A percentile compares a stretch with the other conserved stretches of the same genome.
phyloP scores from a whole-genome alignment of 2,888 invertebrate genomes.

The Drosophila cracens region DNA sequence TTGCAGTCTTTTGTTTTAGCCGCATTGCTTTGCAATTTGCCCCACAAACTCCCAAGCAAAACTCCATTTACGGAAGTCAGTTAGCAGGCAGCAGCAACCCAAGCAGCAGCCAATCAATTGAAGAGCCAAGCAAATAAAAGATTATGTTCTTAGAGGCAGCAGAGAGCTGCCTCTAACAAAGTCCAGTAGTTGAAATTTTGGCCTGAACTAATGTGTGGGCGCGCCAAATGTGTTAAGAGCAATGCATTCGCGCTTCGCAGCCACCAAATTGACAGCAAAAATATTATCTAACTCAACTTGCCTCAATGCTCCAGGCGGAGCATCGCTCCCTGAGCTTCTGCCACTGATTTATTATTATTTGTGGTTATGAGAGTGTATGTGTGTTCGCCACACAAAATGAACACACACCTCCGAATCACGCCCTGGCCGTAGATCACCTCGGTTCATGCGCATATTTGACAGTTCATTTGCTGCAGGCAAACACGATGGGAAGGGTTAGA shows the following conservation, averaged over 20 bases:
- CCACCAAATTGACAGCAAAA: slow-evolving; percentile 62
- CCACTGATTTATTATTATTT: slow-evolving; percentile 60
- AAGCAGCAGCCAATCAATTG: slow-evolving; percentile 10
- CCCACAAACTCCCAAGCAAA: slow-evolving; percentile 48
- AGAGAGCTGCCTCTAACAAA: slow-evolving; percentile 2
- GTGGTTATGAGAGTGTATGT: slow-evolving; percentile 57
- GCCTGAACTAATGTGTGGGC: slow-evolving; percentile 67
- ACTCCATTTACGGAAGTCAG: slow-evolving; percentile 26
- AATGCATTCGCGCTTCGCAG: slow-evolving; percentile 49
- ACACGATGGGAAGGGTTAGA: background rate
- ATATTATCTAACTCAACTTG: slow-evolving; percentile 67
- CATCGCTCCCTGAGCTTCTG: slow-evolving; percentile 11
- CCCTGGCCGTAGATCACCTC: slow-evolving; percentile 67
- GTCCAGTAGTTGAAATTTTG: slow-evolving; percentile 26
- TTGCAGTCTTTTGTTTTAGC: slow-evolving; percentile 51
- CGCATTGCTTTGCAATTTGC: slow-evolving; percentile 56
- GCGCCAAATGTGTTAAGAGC: slow-evolving; percentile 58
- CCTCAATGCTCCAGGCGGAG: slow-evolving; percentile 17
- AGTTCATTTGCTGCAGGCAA: slow-evolving; percentile 72
- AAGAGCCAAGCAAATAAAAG: slow-evolving; percentile 45
- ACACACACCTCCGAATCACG: slow-evolving; percentile 55
- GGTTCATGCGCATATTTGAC: slow-evolving; percentile 60
- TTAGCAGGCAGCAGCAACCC: slow-evolving; percentile 1
- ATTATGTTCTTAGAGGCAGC: slow-evolving; percentile 15
- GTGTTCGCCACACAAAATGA: slow-evolving; percentile 47